Conservation (phyloP, 1,140 invertebrate species). For the Papilio machaon region DNA sequence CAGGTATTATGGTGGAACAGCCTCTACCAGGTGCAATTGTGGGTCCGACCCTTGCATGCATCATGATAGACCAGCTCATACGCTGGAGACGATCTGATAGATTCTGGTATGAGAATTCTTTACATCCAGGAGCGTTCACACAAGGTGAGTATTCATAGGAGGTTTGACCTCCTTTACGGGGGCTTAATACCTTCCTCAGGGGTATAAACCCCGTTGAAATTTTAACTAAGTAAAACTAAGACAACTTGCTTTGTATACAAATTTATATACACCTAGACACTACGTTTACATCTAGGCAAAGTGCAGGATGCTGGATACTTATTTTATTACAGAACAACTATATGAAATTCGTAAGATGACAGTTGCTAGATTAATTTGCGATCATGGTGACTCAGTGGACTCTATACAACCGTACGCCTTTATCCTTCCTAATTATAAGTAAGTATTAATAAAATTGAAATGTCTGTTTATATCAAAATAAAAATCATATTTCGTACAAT, state of each 20-base stretch:
- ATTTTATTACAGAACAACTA: slow-evolving; percentile 84
- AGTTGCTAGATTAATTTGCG: slow-evolving; percentile 90
- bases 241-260: too few relatives aligned
- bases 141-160: slow-evolving; percentile 37
- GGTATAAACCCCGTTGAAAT: slow-evolving; percentile 40
- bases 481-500: too few relatives aligned
- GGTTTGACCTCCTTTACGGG: too few relatives aligned
- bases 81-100: slow-evolving; percentile 86
- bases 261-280: too few relatives aligned
- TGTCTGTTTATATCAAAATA: too few relatives aligned
- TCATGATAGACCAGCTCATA: slow-evolving; percentile 89
- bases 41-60: slow-evolving; percentile 90
- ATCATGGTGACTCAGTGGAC: slow-evolving; percentile 86
- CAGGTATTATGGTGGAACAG: slow-evolving; percentile 88
- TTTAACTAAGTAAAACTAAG: slow-evolving; percentile 13
- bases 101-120: slow-evolving; percentile 85
- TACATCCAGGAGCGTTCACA: slow-evolving; percentile 83
- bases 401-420: slow-evolving; percentile 46
- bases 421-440: slow-evolving; percentile 39
- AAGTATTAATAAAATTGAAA: background rate
- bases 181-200: too few relatives aligned
- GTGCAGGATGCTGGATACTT: background rate
- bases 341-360: slow-evolving; percentile 91
- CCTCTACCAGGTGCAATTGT: slow-evolving; percentile 84
- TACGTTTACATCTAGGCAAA: too few relatives aligned